Evolutionary conservation across 2,888 invertebrate species (phyloP).

Genomic region (Thymelicus sylvestris): DNA sequence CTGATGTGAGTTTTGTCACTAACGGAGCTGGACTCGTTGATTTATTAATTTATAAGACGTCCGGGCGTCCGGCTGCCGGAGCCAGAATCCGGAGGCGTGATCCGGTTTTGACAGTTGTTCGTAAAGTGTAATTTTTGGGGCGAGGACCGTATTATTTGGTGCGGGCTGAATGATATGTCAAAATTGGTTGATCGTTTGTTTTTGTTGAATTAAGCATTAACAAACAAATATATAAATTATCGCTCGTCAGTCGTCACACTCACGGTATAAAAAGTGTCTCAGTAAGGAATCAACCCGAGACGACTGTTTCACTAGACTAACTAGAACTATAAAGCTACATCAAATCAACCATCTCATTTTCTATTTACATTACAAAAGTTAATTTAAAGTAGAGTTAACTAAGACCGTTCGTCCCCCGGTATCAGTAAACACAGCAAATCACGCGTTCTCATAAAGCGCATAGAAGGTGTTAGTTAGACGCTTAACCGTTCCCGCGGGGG

Average conservation of each 20-base stretch:
- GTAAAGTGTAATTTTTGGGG: conserved; percentile 63
- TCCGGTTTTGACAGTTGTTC: conserved; percentile 70
- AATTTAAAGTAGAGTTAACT: conserved; percentile 1
- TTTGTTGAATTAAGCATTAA: not conserved
- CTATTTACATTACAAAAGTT: not conserved
- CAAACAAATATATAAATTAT: not conserved
- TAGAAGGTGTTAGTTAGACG: conserved; percentile 60
- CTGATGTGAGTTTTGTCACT: conserved; percentile 82
- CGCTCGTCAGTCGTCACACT: no score
- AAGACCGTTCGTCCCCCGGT: conserved; percentile 3
- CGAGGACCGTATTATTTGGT: conserved; percentile 49
- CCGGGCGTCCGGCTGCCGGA: not conserved
- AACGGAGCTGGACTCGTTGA: conserved; percentile 65
- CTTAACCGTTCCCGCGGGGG: conserved; percentile 72
- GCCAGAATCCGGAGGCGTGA: conserved; percentile 57
- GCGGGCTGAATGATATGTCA: conserved; percentile 43
- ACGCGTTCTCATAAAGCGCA: conserved; percentile 51
- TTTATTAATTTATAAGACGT: conserved; percentile 75
- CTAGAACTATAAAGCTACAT: not conserved
- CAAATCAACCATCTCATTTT: not conserved
- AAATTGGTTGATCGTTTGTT: conserved; percentile 8
- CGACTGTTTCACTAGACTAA: not conserved
- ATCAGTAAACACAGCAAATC: conserved; percentile 54
- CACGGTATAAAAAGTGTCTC: no score
- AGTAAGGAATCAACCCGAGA: no score